Evolutionary conservation across 2,113 vertebrate species (phyloP).

Genomic region (Bagarius yarrelli): DNA sequence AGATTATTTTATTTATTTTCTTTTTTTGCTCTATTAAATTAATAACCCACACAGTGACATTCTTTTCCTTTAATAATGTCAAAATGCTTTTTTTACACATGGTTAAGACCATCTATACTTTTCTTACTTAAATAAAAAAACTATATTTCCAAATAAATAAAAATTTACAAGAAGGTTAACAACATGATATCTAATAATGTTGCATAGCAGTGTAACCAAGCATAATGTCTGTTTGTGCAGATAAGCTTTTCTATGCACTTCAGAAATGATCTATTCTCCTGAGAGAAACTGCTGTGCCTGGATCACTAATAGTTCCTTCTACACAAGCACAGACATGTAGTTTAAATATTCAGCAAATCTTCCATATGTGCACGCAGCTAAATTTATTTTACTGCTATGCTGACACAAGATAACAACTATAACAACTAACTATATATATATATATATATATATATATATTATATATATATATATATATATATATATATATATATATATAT

Average conservation of each 20-base stretch:
- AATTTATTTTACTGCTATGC: background rate
- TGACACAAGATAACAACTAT: too few relatives aligned
- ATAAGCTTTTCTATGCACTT: background rate
- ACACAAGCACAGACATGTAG: slow-evolving; percentile 48
- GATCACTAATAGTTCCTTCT: slow-evolving; percentile 55
- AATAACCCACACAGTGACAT: too few relatives aligned
- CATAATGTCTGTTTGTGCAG: background rate
- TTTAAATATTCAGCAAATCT: slow-evolving; percentile 75
- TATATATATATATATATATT: too few relatives aligned
- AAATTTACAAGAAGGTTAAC: background rate
- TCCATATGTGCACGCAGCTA: slow-evolving; percentile 48
- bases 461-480: too few relatives aligned
- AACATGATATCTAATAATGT: background rate
- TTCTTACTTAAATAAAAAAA: background rate
- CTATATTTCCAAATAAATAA: background rate
- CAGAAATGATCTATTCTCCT: slow-evolving; percentile 42
- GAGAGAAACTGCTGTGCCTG: slow-evolving; percentile 42
- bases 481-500: too few relatives aligned
- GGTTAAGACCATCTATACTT: fast-evolving
- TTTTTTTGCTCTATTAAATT: too few relatives aligned
- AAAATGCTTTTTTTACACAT: background rate
- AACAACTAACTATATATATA: too few relatives aligned
- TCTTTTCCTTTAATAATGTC: too few relatives aligned
- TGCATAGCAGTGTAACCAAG: background rate
- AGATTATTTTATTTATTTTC: too few relatives aligned